These are phyloP conservation scores for Narcine bancroftii DNA, from an alignment of 2,113 vertebrate species.

Conservation along the genomic window DNA sequence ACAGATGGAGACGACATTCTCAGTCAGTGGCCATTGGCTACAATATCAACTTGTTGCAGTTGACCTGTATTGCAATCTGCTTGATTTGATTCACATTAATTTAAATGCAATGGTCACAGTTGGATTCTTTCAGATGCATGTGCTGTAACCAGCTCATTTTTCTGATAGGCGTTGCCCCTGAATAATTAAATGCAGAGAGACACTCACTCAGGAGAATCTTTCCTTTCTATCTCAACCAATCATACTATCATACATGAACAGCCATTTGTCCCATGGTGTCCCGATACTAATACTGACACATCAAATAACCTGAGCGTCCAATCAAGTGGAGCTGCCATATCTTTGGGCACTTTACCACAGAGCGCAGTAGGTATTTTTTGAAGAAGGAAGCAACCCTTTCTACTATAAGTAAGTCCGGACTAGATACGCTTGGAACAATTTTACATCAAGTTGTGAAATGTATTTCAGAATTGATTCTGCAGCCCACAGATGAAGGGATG, in stretches of 20 bases:
- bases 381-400: not conserved
- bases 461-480: not conserved
- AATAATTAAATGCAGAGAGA: not conserved
- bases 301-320: not conserved
- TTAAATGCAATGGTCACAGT: not conserved
- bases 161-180: not conserved
- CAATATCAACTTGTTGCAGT: not conserved
- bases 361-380: not conserved
- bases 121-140: not conserved
- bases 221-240: not conserved
- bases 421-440: not conserved
- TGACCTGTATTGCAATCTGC: not conserved
- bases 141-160: not conserved
- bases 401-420: not conserved
- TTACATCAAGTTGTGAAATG: not conserved
- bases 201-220: not conserved
- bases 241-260: not conserved
- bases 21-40: not conserved
- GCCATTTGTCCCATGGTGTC: not conserved
- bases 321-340: not conserved
- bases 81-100: not conserved
- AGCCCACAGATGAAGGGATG: not conserved
- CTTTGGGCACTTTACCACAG: not conserved
- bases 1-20: not conserved
- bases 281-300: not conserved